phyloP scores from a whole-genome alignment of 2,113 vertebrate species.

The Chroicocephalus ridibundus region DNA sequence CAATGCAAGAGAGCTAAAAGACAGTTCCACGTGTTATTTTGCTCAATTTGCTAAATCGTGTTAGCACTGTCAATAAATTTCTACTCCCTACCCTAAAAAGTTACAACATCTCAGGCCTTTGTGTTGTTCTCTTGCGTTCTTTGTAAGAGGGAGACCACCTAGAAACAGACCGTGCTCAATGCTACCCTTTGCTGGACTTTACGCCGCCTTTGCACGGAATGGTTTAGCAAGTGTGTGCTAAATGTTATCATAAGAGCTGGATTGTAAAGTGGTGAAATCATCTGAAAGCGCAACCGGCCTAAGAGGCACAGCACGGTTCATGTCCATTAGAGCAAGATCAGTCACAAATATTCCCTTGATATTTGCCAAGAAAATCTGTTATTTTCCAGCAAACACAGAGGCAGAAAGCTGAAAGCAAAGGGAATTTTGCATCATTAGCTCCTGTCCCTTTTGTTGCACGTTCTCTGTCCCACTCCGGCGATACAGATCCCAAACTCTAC shows the following conservation, averaged over 20 bases:
- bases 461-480: background rate
- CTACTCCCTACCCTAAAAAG: background rate
- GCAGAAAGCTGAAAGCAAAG: background rate
- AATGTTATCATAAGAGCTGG: slow-evolving; percentile 65
- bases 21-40: background rate
- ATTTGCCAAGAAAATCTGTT: slow-evolving; percentile 21
- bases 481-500: background rate
- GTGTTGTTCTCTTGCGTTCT: background rate
- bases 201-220: slow-evolving; percentile 19
- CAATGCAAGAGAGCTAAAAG: slow-evolving; percentile 11
- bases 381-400: background rate
- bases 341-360: background rate
- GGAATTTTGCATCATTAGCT: background rate
- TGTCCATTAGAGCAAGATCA: background rate
- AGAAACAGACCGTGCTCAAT: background rate
- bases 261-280: slow-evolving; percentile 72
- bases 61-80: background rate
- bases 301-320: background rate
- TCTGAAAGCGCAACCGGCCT: slow-evolving; percentile 6
- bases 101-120: slow-evolving; percentile 12
- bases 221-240: slow-evolving; percentile 47
- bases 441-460: background rate
- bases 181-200: slow-evolving; percentile 45
- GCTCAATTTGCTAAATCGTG: slow-evolving; percentile 13
- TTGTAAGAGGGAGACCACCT: background rate